Evolutionary conservation across 2,113 vertebrate genomes (phyloP), one percentile per base, ranked within the genome.

Genomic region (Hippocampus zosterae): DNA sequence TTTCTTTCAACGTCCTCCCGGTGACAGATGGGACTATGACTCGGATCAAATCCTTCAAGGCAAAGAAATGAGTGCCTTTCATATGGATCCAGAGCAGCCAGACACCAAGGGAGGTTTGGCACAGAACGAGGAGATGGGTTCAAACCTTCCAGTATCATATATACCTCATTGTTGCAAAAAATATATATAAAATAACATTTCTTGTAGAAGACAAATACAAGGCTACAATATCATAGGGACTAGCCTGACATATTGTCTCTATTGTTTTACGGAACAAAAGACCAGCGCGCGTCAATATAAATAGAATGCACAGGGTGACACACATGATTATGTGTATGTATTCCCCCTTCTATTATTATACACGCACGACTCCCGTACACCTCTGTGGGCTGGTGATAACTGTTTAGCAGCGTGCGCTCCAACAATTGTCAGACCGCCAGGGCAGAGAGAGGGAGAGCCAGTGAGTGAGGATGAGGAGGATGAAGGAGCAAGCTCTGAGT

Each of bases 1-100:
- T 77, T 87, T 83, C 87, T 91, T 91, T 92, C 87, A 91, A 89
- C 88, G 77, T 84, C 74, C 81, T 91, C 85, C 89, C 85, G 89
- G 81, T 83, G 84, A 88, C 91, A 91, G 90, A 91, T 91, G 90
- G 90, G 90, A 88, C 77, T 81, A 84, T 85, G 81, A 85, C 76
- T 79, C 71, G 67, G 74, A 76, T 46, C 85, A 85, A 88, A 82
- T 63, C 82, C 82, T 84, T 85, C 75, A 89, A 86, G 84, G 88
- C 85, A 87, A 85, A 83, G 77, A 85, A 90, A 91, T 85, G 67
- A 83, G 75, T 83, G 70, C 65, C 84, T 90, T 90, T 91, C 84
- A 90, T 89, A 87, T 84, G 86, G 71, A 79, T 88, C 85, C 88
- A 89, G 81, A 75, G 71, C 46, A 67, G 81, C 70, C 60, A 78